A percentile compares a stretch with the other conserved stretches of the same genome.
Evolutionary conservation across 2,888 invertebrate species (phyloP).

Genomic region (Drosophila greeni): DNA sequence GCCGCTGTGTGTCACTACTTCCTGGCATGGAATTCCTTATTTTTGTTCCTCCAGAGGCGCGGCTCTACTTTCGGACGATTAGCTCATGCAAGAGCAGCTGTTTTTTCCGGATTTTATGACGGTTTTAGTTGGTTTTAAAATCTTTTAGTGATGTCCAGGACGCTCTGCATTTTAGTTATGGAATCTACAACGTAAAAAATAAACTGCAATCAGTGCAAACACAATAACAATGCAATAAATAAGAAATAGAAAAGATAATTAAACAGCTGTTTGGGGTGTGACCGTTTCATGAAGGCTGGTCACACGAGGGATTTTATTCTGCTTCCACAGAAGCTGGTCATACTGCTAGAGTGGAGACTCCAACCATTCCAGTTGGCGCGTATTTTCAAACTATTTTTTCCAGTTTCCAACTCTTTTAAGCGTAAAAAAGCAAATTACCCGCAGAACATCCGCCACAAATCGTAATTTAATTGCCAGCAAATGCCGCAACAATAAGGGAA

Average conservation of each 20-base stretch:
- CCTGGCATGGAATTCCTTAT: constrained; percentile 11
- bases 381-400: background rate
- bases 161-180: constrained; percentile 4
- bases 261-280: constrained; percentile 2
- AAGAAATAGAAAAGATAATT: background rate
- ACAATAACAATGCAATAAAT: constrained; percentile 9
- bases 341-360: background rate
- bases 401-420: background rate
- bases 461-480: constrained; percentile 64
- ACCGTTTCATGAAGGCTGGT: background rate
- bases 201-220: background rate
- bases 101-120: background rate
- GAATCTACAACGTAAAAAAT: constrained; percentile 5
- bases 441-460: constrained; percentile 49
- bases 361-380: background rate
- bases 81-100: constrained; percentile 6
- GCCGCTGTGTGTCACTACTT: constrained; percentile 20
- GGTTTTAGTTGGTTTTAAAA: background rate
- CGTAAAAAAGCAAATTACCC: constrained; percentile 9
- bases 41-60: background rate
- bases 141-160: background rate
- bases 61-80: background rate
- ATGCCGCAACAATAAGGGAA: constrained; percentile 28
- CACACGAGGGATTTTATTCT: background rate
- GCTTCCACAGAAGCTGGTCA: background rate